Conservation (phyloP, 2,797 vertebrate species). For the Sebastes iracundus region DNA sequence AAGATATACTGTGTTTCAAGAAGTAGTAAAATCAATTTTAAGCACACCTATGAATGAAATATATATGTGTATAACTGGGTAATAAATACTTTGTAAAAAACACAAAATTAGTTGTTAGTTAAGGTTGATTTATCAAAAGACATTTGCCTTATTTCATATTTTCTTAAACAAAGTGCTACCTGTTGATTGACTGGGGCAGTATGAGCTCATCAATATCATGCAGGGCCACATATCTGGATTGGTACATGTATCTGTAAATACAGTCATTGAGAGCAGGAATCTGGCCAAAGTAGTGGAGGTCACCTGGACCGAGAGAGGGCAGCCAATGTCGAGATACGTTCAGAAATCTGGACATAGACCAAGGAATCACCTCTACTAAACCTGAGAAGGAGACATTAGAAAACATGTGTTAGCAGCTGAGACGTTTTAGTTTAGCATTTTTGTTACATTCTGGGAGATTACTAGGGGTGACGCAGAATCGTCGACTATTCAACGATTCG, state of each 20-base stretch:
- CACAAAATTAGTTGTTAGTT: too few relatives aligned
- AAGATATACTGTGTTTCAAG: neutral
- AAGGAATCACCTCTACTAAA: conserved; percentile 72
- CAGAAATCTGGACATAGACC: conserved; percentile 48
- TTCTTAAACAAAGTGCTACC: neutral
- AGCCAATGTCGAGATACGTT: conserved; percentile 45
- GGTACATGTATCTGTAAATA: conserved; percentile 78
- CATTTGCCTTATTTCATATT: neutral
- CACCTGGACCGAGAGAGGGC: neutral
- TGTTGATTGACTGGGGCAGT: conserved; percentile 52
- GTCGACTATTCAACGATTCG: too few relatives aligned
- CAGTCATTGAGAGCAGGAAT: conserved; percentile 74
- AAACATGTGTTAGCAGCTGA: neutral
- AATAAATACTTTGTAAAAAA: too few relatives aligned
- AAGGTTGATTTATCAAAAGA: neutral
- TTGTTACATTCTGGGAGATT: neutral
- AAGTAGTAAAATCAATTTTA: neutral
- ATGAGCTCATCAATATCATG: conserved; percentile 78
- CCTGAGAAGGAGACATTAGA: conserved; percentile 17
- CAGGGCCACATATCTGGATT: conserved; percentile 67
- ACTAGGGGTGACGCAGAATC: neutral
- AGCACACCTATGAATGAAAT: neutral
- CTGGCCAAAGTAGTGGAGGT: conserved; percentile 78
- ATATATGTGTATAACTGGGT: neutral
- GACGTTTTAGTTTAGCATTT: neutral